A percentile compares a stretch with the other conserved stretches of the same genome.
phyloP scores from a whole-genome alignment of 2,797 vertebrate genomes.

The Florisuga fusca region DNA sequence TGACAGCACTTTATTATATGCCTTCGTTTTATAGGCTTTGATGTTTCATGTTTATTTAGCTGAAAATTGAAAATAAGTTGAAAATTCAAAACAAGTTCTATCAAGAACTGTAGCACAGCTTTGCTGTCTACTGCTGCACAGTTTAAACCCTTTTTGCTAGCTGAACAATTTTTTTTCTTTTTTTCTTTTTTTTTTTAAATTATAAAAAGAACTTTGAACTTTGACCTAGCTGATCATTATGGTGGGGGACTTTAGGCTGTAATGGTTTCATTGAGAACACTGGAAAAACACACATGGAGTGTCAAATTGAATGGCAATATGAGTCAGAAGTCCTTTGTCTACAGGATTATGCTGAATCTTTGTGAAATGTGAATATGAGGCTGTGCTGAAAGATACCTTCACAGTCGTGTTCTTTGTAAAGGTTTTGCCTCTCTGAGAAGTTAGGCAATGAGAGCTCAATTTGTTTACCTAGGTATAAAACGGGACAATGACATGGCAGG shows the following conservation, averaged over 20 bases:
- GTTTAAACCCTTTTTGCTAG: neutral
- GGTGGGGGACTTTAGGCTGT: neutral
- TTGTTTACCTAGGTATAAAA: neutral
- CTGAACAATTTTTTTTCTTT: neutral
- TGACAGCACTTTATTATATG: constrained; percentile 43
- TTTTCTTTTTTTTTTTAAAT: neutral
- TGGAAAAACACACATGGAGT: neutral
- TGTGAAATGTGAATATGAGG: neutral
- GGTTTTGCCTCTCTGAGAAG: neutral
- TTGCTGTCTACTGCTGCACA: neutral
- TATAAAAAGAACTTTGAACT: neutral
- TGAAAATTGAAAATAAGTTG: constrained; percentile 44
- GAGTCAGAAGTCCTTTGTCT: neutral
- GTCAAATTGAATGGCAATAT: neutral
- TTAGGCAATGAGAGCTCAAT: neutral
- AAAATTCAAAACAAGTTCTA: constrained; percentile 16
- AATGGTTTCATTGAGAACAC: neutral
- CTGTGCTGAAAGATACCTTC: neutral
- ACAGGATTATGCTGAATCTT: neutral
- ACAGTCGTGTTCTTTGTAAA: neutral
- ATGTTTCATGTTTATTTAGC: constrained; percentile 40
- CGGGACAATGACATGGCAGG: neutral
- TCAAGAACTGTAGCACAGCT: neutral
- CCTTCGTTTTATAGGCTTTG: constrained; percentile 30
- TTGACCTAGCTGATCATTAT: neutral